Percentiles rank a stretch among this genome's conserved stretches.
phyloP scores from a whole-genome alignment of 2,888 invertebrate genomes.

The Emmelina monodactyla region DNA sequence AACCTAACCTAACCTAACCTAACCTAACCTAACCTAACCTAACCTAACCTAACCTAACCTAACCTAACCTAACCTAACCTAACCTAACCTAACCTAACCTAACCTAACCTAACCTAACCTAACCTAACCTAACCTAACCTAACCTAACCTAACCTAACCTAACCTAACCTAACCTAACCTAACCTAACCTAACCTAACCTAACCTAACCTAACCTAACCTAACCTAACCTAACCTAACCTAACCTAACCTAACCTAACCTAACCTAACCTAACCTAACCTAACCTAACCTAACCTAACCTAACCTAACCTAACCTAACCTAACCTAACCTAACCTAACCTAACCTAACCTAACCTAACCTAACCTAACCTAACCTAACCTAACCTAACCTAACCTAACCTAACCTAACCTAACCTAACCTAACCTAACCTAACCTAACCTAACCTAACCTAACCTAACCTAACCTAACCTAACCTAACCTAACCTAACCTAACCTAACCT shows the following conservation, averaged over 20 bases:
- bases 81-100: constrained; percentile 7
- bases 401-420: constrained; percentile 13
- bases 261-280: constrained; percentile 3
- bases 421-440: constrained; percentile 12
- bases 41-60: constrained; percentile 13
- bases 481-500: constrained; percentile 13
- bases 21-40: constrained; percentile 12
- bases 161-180: constrained; percentile 1
- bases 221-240: constrained; percentile 1
- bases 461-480: constrained; percentile 15
- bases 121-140: constrained; percentile 3
- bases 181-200: constrained; percentile 5
- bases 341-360: not conserved
- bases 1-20: constrained; percentile 15
- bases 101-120: constrained; percentile 7
- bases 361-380: constrained; percentile 6
- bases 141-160: constrained; percentile 4
- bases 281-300: not conserved
- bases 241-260: constrained; percentile 2
- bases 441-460: constrained; percentile 13
- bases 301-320: constrained; percentile 4
- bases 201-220: constrained; percentile 4
- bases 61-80: constrained; percentile 11
- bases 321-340: constrained; percentile 4
- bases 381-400: constrained; percentile 10